These are phyloP conservation scores for Eurystomus glaucurus DNA, from an alignment of 2,797 vertebrate species.

Conservation along the genomic window DNA sequence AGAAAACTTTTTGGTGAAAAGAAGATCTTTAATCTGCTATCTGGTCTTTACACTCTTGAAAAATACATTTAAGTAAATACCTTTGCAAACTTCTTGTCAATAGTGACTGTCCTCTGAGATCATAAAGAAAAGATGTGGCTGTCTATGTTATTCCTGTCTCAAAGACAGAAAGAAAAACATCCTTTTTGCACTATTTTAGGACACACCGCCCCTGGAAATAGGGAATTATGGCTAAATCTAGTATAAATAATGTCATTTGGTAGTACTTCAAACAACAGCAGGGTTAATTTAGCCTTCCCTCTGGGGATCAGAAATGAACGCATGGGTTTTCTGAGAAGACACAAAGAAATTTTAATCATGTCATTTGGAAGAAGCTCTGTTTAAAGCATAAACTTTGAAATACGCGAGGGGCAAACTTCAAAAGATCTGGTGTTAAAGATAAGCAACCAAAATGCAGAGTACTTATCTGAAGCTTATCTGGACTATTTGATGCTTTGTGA, in stretches of 20 bases:
- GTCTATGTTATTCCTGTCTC: not conserved
- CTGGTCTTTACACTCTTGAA: not conserved
- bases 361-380: not conserved
- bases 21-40: not conserved
- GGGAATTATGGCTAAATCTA: slow-evolving; percentile 11
- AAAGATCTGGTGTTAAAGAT: slow-evolving; percentile 8
- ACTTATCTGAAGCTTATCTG: not conserved
- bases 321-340: not conserved
- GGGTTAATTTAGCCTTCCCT: slow-evolving; percentile 22
- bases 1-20: not conserved
- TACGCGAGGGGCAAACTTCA: not conserved
- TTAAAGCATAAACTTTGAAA: slow-evolving; percentile 16
- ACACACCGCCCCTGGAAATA: not conserved
- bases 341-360: not conserved
- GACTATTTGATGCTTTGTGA: not conserved
- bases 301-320: not conserved
- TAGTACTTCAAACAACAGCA: slow-evolving; percentile 36
- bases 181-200: slow-evolving; percentile 37
- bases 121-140: not conserved
- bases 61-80: not conserved
- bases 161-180: slow-evolving; percentile 53
- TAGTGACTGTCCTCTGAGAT: not conserved
- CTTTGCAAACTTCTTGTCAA: not conserved
- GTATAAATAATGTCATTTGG: slow-evolving; percentile 39
- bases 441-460: not conserved